Evolutionary conservation across 2,797 vertebrate species (phyloP).

Genomic region (Toxotes lorentzi): DNA sequence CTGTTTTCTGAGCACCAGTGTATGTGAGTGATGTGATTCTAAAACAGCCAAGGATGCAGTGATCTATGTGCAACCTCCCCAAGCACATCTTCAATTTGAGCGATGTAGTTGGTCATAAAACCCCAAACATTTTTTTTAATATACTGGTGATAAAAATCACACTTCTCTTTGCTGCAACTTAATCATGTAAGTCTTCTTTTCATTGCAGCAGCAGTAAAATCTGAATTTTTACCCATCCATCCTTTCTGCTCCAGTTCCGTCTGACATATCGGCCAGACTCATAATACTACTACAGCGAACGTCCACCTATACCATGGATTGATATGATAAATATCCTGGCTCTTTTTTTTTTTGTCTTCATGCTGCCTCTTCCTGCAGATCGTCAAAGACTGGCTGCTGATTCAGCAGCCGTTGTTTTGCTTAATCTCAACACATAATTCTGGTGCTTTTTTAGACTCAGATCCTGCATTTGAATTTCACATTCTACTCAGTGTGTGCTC

Average conservation of each 20-base stretch:
- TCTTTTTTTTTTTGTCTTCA: not conserved
- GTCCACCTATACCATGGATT: not conserved
- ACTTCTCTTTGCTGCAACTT: not conserved
- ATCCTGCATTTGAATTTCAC: not conserved
- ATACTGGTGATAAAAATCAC: not conserved
- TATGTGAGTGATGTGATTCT: too few relatives aligned
- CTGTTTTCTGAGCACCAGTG: not conserved
- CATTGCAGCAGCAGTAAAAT: not conserved
- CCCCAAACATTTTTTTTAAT: not conserved
- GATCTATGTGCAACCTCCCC: not conserved
- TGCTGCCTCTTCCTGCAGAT: not conserved
- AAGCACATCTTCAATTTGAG: not conserved
- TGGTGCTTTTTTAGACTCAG: not conserved
- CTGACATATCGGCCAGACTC: not conserved
- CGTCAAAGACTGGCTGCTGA: not conserved
- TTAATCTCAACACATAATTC: not conserved
- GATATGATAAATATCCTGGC: not conserved
- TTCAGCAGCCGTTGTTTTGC: not conserved
- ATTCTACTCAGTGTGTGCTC: not conserved
- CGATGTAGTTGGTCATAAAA: not conserved
- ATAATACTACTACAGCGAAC: not conserved
- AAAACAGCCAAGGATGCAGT: not conserved
- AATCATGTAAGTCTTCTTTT: not conserved
- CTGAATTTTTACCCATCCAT: not conserved
- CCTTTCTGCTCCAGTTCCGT: not conserved